A percentile compares a stretch with the other conserved stretches of the same genome.
These are phyloP conservation scores for Lumbricus terrestris DNA, from an alignment of 2,888 invertebrate species.

Conservation along the genomic window DNA sequence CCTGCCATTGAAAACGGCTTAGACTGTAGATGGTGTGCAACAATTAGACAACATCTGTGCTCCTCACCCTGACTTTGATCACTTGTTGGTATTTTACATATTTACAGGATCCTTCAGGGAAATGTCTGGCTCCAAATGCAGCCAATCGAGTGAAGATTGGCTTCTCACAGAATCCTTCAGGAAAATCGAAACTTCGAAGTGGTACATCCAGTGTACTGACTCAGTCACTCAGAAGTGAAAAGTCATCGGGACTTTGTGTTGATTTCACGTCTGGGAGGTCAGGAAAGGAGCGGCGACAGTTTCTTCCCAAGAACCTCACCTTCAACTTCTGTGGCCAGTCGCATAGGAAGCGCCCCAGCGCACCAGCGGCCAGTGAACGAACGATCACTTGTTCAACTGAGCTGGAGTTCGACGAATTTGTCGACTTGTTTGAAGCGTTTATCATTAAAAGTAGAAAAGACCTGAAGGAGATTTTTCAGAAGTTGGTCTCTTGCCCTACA, in stretches of 20 bases:
- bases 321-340: conserved; percentile 23
- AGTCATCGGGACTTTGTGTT: not conserved
- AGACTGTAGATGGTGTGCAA: not conserved
- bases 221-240: conserved; percentile 8
- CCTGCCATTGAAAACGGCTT: not conserved
- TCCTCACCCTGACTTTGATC: not conserved
- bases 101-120: not conserved
- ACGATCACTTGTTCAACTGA: conserved; percentile 77
- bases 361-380: not conserved
- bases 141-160: not conserved
- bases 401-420: conserved; percentile 85
- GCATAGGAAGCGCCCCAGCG: not conserved
- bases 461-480: conserved; percentile 82
- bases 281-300: conserved; percentile 14
- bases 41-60: not conserved
- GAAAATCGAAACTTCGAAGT: not conserved
- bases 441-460: conserved; percentile 85
- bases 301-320: conserved; percentile 27
- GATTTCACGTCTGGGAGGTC: not conserved
- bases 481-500: conserved; percentile 61
- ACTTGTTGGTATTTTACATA: not conserved
- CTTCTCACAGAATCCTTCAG: conserved; percentile 7
- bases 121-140: not conserved
- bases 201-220: not conserved
- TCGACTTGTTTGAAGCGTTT: conserved; percentile 82